A percentile compares a stretch with the other conserved stretches of the same genome.
These are phyloP conservation scores for Typhlichthys subterraneus DNA, from an alignment of 2,797 vertebrate genomes.

Conservation along the genomic window DNA sequence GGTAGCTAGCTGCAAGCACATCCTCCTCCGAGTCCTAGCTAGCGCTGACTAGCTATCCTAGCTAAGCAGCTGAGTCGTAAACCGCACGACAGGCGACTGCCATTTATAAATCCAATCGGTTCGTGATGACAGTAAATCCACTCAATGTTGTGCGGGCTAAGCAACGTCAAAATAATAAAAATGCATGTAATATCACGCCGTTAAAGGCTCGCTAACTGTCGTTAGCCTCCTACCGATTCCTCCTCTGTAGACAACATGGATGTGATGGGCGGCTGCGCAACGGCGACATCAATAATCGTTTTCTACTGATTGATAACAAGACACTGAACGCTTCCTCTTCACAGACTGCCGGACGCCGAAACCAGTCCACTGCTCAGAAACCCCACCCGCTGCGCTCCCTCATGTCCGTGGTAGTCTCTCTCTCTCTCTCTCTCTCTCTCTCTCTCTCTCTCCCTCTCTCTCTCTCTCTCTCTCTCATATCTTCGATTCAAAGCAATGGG, in stretches of 20 bases:
- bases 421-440: constrained; percentile 13
- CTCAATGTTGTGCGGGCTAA: constrained; percentile 8
- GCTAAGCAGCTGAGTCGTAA: constrained; percentile 25
- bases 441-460: constrained; percentile 8
- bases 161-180: constrained; percentile 21
- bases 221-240: constrained; percentile 54
- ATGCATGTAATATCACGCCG: constrained; percentile 30
- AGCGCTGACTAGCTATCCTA: constrained; percentile 36
- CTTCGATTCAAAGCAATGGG: too few species aligned
- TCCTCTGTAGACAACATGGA: constrained; percentile 52
- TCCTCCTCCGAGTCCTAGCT: constrained; percentile 18
- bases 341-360: background rate
- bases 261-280: constrained; percentile 52
- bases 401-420: constrained; percentile 30
- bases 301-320: constrained; percentile 41
- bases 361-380: constrained; percentile 9
- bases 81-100: constrained; percentile 14
- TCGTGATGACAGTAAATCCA: constrained; percentile 32
- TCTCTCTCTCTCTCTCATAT: constrained; percentile 2
- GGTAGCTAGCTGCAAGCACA: constrained; percentile 20
- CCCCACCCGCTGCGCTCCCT: constrained; percentile 30
- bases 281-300: constrained; percentile 51
- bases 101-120: constrained; percentile 42
- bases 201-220: constrained; percentile 24
- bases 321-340: constrained; percentile 21